Conservation (phyloP, 2,888 invertebrate species). For the Eurois occulta region DNA sequence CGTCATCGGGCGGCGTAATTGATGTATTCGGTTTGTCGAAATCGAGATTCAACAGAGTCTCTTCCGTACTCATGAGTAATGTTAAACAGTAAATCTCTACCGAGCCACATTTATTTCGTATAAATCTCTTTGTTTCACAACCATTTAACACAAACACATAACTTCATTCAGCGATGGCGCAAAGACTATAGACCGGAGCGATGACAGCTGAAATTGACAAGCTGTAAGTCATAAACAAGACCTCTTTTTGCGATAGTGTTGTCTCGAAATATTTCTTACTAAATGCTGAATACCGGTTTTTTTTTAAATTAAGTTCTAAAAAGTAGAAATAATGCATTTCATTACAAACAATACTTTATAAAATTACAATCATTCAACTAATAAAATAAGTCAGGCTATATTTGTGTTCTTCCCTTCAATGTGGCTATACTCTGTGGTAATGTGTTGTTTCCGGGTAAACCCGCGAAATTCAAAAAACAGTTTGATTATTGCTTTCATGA, state of each 20-base stretch:
- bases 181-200: constrained; percentile 78
- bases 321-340: background rate
- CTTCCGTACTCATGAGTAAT: constrained; percentile 91
- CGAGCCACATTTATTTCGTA: constrained; percentile 89
- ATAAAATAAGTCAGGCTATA: background rate
- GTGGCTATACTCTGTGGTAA: background rate
- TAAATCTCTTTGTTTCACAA: constrained; percentile 89
- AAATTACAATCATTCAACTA: background rate
- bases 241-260: constrained; percentile 29
- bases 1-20: constrained; percentile 89
- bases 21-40: constrained; percentile 89
- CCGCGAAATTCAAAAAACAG: constrained; percentile 21
- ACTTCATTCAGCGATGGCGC: constrained; percentile 77
- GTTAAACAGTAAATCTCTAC: constrained; percentile 84
- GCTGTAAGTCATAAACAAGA: constrained; percentile 49
- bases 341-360: background rate
- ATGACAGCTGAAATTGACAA: constrained; percentile 73
- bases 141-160: constrained; percentile 88
- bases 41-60: constrained; percentile 92
- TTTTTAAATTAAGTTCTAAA: background rate
- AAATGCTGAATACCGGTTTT: constrained; percentile 48
- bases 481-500: background rate
- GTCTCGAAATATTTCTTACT: constrained; percentile 40
- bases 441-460: background rate
- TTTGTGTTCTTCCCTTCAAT: background rate